phyloP scores from a whole-genome alignment of 2,888 invertebrate genomes.

The Eristalinus aeneus region DNA sequence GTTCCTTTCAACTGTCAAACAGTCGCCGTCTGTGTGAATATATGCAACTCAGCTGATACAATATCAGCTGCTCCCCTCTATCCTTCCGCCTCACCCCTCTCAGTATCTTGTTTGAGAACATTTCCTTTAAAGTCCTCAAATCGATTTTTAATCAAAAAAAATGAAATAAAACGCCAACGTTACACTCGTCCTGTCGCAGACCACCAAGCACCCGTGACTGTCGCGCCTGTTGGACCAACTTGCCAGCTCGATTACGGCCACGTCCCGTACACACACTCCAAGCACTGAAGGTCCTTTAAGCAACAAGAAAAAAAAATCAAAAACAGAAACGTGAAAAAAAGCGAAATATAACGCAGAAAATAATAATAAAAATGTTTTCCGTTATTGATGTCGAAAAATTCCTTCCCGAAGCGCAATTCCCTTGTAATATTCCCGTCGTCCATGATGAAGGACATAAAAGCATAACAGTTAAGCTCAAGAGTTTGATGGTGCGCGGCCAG shows the following conservation, averaged over 20 bases:
- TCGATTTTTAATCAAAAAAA: conserved; percentile 29
- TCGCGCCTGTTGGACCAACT: neutral
- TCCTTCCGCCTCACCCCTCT: neutral
- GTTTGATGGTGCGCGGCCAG: conserved; percentile 44
- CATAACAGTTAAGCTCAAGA: conserved; percentile 63
- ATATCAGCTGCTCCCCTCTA: neutral
- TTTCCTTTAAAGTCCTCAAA: neutral
- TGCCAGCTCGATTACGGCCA: conserved; percentile 4
- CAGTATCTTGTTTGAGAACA: neutral
- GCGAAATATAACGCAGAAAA: conserved; percentile 13
- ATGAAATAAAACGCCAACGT: neutral
- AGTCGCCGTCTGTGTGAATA: neutral
- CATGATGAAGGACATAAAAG: conserved; percentile 66
- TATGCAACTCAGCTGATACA: neutral
- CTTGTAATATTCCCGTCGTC: conserved; percentile 50
- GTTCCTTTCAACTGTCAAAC: neutral
- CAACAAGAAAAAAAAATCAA: no score
- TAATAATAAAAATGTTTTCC: conserved; percentile 66
- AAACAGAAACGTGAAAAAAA: conserved; percentile 1
- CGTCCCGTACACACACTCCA: conserved; percentile 11
- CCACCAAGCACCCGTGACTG: neutral
- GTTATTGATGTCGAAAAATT: conserved; percentile 65
- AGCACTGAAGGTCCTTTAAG: neutral
- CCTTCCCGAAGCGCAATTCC: conserved; percentile 46
- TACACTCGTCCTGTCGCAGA: neutral